Evolutionary conservation across 2,888 invertebrate species (phyloP), one percentile per base, ranked within the genome.

Genomic region (Xiphydria camelus): DNA sequence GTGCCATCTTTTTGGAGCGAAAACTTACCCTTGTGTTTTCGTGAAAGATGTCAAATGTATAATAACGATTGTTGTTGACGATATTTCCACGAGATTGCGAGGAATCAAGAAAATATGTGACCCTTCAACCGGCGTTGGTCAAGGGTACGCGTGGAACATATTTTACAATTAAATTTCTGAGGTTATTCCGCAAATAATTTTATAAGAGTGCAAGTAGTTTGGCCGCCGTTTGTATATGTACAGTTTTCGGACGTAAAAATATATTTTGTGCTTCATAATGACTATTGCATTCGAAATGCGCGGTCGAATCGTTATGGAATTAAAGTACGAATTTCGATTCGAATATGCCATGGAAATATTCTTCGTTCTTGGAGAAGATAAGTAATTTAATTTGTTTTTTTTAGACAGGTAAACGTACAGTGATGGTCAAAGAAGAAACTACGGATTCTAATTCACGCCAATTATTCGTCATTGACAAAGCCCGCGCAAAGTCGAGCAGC

Each of bases 1-100:
- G 32, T 45, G 45, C 45, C 39, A 36, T 35, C 32, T 21, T 40
- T 34, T 29, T 48, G 35, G 33, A 40, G 36, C 37, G 26, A 17
- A 36, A 45, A 45, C 20, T 45, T 33, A 39, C 26, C 29, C 36
- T 25, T 36, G 31, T 40, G 45, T 31, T 49, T 43, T 36, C 17
- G 25, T 33, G 21, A 38, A n/a, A 41, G 39, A 6, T 36, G 25
- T 26, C 26, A 17, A 36, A 19, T 37, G n/a, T 31, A 14, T 20
- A 34, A 15, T 31, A 17, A 34, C 19, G n/a, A 19, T 19, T 36
- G 19, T 14, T 7, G 18, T 7, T 19, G 10, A 23, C 12, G n/a
- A 34, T 21, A 26, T 10, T n/a, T 43, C 1, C 7, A 25, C 6
- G 12, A 29, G 12, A 5, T 5, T 2, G 1, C 4, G 6, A 1